Base-by-base conservation (phyloP, 2,888 invertebrate genomes). In the Caenorhabditis parvicauda region DNA sequence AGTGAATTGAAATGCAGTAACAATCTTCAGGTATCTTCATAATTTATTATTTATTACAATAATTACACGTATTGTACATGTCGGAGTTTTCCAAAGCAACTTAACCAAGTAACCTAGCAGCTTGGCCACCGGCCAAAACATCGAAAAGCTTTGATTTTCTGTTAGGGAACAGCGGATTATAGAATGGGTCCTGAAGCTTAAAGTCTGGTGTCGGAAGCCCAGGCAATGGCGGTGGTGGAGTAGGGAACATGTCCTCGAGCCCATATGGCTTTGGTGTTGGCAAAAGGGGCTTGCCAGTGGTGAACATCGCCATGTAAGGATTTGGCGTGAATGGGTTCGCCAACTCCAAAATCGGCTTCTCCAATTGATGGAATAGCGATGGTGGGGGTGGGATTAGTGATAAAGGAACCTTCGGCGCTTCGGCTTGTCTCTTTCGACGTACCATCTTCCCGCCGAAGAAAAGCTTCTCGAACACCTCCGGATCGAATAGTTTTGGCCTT, bases 101-200 rank as follows among this genome's bases (percentile, higher is more conserved):
- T 56, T 59, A 65, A 39, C 71, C 71, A 5, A 71, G 55, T 25
- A 68, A 46, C 24, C 67, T 37, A 25, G 53, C 57, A 2, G 71
- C 67, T 51, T 71, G 67, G 17, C 71, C 71, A 7, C 73, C 73
- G 2, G 68, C 67, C 39, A 73, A 42, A 1, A 72, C 21, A 41
- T 74, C 74, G 44, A 71, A 74, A 0, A 75, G 25, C 62, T 75
- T 74, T 27, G 67, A 72, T 54, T 64, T 68, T 35, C 71, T 59
- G 28, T 72, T 69, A 12, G 75, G 75, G 32, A 67, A 62, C 17
- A 75, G 54, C 2, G 74, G 74, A 29, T 75, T 75, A 46, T 74
- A 75, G 60, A 75, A 75, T 7, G 75, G 75, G 42, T 75, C 75
- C 46, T 74, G 71, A 14, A 74, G 28, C 38, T 70, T 65, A 56